Evolutionary conservation across 2,888 invertebrate species (phyloP), one percentile per base, ranked within the genome.

Genomic region (Polydesmus complanatus): DNA sequence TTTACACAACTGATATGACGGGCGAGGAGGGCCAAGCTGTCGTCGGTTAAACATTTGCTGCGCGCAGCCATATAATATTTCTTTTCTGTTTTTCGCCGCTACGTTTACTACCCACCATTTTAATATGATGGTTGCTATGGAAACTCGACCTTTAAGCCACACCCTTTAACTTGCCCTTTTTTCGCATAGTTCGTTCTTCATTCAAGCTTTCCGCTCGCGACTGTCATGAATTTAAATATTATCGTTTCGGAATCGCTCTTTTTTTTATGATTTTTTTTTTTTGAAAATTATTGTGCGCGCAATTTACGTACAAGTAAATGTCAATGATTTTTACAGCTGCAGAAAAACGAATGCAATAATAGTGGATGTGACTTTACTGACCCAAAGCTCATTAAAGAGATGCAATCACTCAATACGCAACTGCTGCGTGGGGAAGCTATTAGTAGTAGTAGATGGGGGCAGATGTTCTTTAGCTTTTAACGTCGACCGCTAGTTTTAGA

Each of bases 241-340:
- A 37, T 37, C 14, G 37, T 37, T 37, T 37, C 5, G 8, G 8
- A 8, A 5, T 8, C 14, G 37, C 11, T 26, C 52, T 56, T 27
- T 21, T 23, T 52, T 52, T 26, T 50, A 27, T 53, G 21, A 52
- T 60, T 56, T n/a, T 49, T 47, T 52, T 56, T 27, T 27, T 5
- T 37, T 5, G 37, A 5, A 37, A 8, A 37, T 37, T 37, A n/a
- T n/a, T n/a, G n/a, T n/a, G n/a, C n/a, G 8, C 37, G 37, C 14
- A 8, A 37, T 37, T 37, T 37, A 37, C 37, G 14, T 8, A 37
- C 14, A 37, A 37, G 14, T 8, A 37, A 37, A 37, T 37, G 37
- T 37, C 5, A 37, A 8, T 37, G 37, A 8, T 37, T 8, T 5
- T 14, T 37, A 14, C 5, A 8, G 5, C 14, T 5, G 5, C 14